A percentile compares a stretch with the other conserved stretches of the same genome.
These are phyloP conservation scores for Emmelina monodactyla DNA, from an alignment of 2,888 invertebrate species.

Conservation along the genomic window DNA sequence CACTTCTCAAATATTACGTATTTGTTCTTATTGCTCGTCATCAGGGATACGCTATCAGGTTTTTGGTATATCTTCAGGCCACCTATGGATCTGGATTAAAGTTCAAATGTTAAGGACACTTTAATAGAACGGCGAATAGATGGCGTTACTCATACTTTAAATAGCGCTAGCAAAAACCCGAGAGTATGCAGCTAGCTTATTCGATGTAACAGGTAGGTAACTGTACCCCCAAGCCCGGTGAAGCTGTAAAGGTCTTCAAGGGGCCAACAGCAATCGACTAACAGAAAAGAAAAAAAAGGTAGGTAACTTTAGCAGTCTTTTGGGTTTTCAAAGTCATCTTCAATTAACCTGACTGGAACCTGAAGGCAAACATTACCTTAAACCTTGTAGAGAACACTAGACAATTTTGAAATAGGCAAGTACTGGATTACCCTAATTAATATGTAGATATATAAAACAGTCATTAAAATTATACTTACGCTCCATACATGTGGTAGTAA, in stretches of 20 bases:
- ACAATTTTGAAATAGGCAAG: not conserved
- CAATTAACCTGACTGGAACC: too few species aligned
- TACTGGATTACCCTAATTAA: too few species aligned
- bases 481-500: slow-evolving; percentile 84
- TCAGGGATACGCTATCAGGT: slow-evolving; percentile 27
- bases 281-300: not conserved
- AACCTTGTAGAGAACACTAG: not conserved
- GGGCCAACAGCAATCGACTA: not conserved
- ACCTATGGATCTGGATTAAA: slow-evolving; percentile 31
- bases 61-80: slow-evolving; percentile 48
- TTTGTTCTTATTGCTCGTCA: slow-evolving; percentile 17
- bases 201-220: too few species aligned
- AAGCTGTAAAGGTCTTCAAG: not conserved
- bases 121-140: too few species aligned
- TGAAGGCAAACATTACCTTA: not conserved
- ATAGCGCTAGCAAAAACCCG: too few species aligned
- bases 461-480: slow-evolving; percentile 20
- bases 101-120: not conserved
- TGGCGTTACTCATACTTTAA: too few species aligned
- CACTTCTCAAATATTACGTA: slow-evolving; percentile 66
- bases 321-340: too few species aligned
- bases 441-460: too few species aligned
- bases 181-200: too few species aligned
- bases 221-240: not conserved
- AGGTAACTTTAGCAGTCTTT: not conserved